Conservation (phyloP, 2,797 vertebrate species). For the Acridotheres tristis region DNA sequence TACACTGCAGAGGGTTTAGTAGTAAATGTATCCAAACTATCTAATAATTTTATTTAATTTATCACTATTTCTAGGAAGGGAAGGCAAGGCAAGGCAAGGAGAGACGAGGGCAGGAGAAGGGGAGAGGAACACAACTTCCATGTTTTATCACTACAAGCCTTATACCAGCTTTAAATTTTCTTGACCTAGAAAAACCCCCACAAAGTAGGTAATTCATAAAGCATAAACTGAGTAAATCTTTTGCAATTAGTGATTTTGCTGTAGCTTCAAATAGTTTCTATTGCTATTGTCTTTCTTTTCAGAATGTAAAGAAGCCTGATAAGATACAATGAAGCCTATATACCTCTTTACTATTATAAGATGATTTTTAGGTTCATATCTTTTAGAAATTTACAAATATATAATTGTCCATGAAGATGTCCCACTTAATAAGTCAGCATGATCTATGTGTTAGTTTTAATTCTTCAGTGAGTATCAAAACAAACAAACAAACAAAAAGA, state of each 20-base stretch:
- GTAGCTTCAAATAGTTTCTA: not conserved
- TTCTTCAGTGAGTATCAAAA: not conserved
- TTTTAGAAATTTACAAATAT: not conserved
- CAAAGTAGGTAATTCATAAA: not conserved
- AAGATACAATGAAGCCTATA: not conserved
- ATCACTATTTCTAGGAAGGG: not conserved
- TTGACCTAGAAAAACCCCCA: not conserved
- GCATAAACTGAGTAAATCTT: not conserved
- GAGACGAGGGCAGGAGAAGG: not conserved
- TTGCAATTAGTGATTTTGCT: not conserved
- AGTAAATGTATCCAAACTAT: not conserved
- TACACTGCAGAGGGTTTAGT: not conserved
- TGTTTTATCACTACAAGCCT: not conserved
- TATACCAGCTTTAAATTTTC: not conserved
- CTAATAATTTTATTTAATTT: not conserved
- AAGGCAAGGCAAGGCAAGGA: not conserved
- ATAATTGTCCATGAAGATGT: not conserved
- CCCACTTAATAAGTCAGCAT: not conserved
- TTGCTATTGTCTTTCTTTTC: not conserved
- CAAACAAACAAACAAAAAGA: not conserved
- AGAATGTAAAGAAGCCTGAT: not conserved
- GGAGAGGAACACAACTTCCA: accelerated
- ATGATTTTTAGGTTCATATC: not conserved
- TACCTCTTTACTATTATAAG: not conserved
- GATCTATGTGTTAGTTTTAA: not conserved